Evolutionary conservation across 2,888 invertebrate genomes (phyloP).

Genomic region (Metellina segmentata): DNA sequence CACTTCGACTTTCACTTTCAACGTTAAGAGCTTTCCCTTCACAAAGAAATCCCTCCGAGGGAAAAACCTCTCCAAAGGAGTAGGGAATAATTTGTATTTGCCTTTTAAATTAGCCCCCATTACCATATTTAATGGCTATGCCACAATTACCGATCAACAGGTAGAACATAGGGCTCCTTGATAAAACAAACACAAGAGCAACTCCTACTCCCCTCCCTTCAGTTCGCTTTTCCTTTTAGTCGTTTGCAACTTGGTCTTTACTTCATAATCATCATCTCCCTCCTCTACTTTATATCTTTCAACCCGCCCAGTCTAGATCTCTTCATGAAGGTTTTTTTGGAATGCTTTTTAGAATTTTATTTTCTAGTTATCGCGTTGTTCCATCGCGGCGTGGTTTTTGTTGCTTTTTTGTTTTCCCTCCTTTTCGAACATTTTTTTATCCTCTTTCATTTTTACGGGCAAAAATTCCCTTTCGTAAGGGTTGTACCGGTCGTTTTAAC

Average conservation of each 20-base stretch:
- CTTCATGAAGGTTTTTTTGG: constrained; percentile 39
- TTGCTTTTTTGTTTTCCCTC: constrained; percentile 32
- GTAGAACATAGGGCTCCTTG: constrained; percentile 70
- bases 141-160: constrained; percentile 77
- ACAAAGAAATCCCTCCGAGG: constrained; percentile 73
- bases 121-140: constrained; percentile 77
- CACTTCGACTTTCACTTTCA: constrained; percentile 75
- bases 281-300: constrained; percentile 31
- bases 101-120: constrained; percentile 76
- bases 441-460: constrained; percentile 45
- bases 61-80: constrained; percentile 73
- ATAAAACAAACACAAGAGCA: constrained; percentile 72
- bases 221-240: constrained; percentile 50
- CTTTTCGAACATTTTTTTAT: neutral
- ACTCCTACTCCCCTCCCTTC: constrained; percentile 15
- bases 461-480: constrained; percentile 41
- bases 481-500: constrained; percentile 48
- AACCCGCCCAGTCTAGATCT: constrained; percentile 42
- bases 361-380: constrained; percentile 73
- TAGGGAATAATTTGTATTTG: constrained; percentile 77
- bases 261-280: constrained; percentile 67
- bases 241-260: constrained; percentile 66
- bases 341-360: constrained; percentile 71
- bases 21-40: constrained; percentile 75
- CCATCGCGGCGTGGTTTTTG: constrained; percentile 59